Percentiles rank a stretch among this genome's conserved stretches.
phyloP scores from a whole-genome alignment of 2,113 vertebrate genomes.

The Orycteropus afer region DNA sequence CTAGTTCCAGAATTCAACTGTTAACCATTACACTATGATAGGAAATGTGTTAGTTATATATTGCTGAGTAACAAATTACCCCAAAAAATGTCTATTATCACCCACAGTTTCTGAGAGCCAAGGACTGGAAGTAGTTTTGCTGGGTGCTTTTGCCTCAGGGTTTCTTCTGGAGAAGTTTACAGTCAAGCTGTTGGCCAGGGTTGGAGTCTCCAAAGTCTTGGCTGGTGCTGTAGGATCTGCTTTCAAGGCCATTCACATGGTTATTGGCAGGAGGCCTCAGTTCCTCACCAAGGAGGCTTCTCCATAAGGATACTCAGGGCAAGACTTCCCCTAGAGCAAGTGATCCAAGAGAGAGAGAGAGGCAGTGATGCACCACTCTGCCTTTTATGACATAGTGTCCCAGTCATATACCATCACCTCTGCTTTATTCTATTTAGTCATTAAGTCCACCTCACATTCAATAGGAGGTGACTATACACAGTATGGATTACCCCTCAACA shows the following conservation, averaged over 20 bases:
- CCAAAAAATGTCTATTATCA: background rate
- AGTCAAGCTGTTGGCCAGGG: background rate
- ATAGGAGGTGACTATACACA: background rate
- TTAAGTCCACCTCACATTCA: background rate
- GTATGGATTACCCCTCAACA: too few species aligned
- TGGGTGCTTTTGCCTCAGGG: background rate
- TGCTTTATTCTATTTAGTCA: background rate
- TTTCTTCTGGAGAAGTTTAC: background rate
- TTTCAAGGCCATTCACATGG: background rate
- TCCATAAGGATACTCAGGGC: background rate
- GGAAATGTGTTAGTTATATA: background rate
- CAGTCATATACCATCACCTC: background rate
- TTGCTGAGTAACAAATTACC: background rate
- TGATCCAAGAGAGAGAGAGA: background rate
- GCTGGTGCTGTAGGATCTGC: background rate
- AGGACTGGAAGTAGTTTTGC: background rate
- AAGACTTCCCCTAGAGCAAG: background rate
- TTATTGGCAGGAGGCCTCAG: too few species aligned
- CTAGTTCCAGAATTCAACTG: background rate
- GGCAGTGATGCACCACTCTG: background rate
- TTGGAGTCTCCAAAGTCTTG: background rate
- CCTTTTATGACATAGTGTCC: background rate
- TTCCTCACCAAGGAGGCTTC: background rate
- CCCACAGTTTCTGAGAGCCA: background rate
- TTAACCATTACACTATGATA: background rate